Conservation (phyloP, 2,113 vertebrate genomes). For the Chloropsis cyanopogon region DNA sequence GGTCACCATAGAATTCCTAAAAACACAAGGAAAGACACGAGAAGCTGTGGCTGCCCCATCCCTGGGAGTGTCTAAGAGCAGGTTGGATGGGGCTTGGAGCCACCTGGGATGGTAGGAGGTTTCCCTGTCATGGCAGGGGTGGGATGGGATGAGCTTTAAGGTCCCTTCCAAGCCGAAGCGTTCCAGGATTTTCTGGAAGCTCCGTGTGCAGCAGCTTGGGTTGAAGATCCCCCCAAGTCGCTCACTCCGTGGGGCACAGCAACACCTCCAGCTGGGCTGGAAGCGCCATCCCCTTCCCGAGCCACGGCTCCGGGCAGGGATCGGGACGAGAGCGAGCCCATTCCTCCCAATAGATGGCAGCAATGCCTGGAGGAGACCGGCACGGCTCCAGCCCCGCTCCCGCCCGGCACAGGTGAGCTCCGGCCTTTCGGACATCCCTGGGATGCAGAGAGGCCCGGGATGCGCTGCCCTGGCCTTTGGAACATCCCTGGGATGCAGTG, state of each 20-base stretch:
- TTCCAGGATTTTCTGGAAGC: not conserved
- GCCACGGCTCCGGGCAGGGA: accelerated
- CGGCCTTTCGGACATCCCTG: too few species aligned
- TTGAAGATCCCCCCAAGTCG: accelerated
- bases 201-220: not conserved
- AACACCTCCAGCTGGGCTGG: not conserved
- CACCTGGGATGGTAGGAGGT: accelerated
- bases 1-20: not conserved
- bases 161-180: not conserved
- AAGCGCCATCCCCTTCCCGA: not conserved
- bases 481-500: not conserved
- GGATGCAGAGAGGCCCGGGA: not conserved
- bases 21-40: accelerated
- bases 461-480: not conserved
- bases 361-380: not conserved
- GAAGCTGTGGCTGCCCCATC: not conserved
- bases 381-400: not conserved
- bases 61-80: not conserved
- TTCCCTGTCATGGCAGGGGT: too few species aligned
- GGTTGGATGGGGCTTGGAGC: not conserved
- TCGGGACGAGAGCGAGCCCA: not conserved
- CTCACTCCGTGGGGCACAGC: accelerated
- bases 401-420: not conserved
- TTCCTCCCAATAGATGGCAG: slow-evolving; percentile 56
- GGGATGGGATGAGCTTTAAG: not conserved